Base-by-base conservation (phyloP, 2,888 invertebrate species). In the Pterostichus madidus region DNA sequence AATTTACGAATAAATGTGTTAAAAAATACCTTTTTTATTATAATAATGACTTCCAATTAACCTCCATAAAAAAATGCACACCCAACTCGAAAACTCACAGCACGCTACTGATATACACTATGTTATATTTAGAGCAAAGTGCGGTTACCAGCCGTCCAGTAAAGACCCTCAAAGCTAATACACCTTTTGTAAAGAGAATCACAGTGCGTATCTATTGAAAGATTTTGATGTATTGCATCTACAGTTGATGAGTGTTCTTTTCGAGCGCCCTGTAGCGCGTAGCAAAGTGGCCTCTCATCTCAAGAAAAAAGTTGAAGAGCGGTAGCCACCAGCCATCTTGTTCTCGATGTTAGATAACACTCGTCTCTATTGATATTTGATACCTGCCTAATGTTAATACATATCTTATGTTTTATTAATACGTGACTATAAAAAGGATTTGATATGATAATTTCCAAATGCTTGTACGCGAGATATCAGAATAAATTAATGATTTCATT, bases 351-450 rank as follows among this genome's bases (percentile, higher is more conserved):
- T 31, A 76, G 76, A 76, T 76, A 76, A 76, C 76, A 76, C 76
- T 76, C 75, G 35, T 35, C 39, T 53, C 56, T 32, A 76, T 76
- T 79, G 79, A 79, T 79, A 79, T 35, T 64, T 64, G 64, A 79
- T 79, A 79, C 79, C 44, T 46, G 49, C 53, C 32, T 52, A 46
- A 49, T 49, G 49, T 49, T 32, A 71, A 31, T 79, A 64, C 61
- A 64, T 78, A 78, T 79, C 78, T 78, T 59, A 78, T 78, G 78
- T 78, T 78, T 59, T 78, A 78, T 78, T 78, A 78, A 78, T 78
- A 78, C 44, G 44, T 46, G 10, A 31, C 76, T 64, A 64, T 46
- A 79, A 79, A 78, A 64, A 79, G 31, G 31, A 35, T 61, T 64
- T 64, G 79, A 79, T 79, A 79, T 79, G 79, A 79, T 79, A 61